Evolutionary conservation across 2,888 invertebrate genomes (phyloP), one percentile per base, ranked within the genome.

Genomic region (Aquatica leii): DNA sequence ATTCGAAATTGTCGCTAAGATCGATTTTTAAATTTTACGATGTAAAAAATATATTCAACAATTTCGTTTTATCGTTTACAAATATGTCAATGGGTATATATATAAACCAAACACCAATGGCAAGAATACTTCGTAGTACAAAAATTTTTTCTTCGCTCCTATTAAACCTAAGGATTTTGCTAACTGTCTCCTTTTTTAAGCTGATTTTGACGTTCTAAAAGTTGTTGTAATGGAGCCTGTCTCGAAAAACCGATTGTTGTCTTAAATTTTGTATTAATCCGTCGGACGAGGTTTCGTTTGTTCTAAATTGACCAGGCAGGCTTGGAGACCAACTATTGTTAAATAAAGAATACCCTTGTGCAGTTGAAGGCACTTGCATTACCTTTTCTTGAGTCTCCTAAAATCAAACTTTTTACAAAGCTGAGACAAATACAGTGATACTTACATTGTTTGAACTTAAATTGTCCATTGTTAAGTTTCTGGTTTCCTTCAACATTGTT

Each of bases 151-250:
- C 18, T 17, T 46, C 20, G 18, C 18, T 18, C 9, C 6, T 24
- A 2, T 4, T 24, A 24, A 24, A 31, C n/a, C n/a, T n/a, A n/a
- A n/a, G n/a, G n/a, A 34, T 14, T 14, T 35, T 65, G 58, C 68
- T 69, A 73, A 66, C 71, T 71, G 60, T 74, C 76, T 46, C 70
- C 74, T 59, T 77, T 78, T 58, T 79, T 76, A 52, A 87, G 83
- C 73, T 89, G 89, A 75, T 90, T 90, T 82, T 94, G 93, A 74
- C 92, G 92, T 78, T 93, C 92, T 65, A 94, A 81, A 15, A 94
- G 85, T 40, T 92, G 87, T 78, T 93, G 92, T 60, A 94, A 83
- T 1, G 91, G 91, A 1, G 91, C 90, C 3, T 90, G 89, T 0
- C 90, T 90, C 9, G 90, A 90, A 92, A 92, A 43, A 93, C 82